Percentiles rank a stretch among this genome's conserved stretches.
These are phyloP conservation scores for Brachyhypopomus gauderio DNA, from an alignment of 2,113 vertebrate genomes.

Conservation along the genomic window DNA sequence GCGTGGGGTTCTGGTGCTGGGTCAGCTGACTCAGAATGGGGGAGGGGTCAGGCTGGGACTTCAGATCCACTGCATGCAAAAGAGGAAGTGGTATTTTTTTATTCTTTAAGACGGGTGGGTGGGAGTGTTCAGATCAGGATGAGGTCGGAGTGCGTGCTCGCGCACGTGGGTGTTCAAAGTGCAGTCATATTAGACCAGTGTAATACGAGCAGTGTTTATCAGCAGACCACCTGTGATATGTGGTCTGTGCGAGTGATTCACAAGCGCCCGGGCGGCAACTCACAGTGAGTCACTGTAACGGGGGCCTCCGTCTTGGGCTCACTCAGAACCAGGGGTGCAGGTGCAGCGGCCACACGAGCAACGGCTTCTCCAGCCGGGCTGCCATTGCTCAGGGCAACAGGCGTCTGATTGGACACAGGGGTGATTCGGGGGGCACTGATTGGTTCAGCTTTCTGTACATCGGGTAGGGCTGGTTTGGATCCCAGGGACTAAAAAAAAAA, in stretches of 20 bases:
- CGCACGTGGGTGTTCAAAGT: neutral
- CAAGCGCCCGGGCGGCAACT: constrained; percentile 61
- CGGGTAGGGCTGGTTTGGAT: constrained; percentile 78
- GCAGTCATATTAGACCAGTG: neutral
- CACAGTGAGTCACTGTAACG: constrained; percentile 71
- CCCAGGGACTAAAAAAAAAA: constrained; percentile 80
- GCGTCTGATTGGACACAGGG: constrained; percentile 73
- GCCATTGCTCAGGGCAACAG: constrained; percentile 69
- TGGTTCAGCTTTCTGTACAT: constrained; percentile 83
- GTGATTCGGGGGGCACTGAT: constrained; percentile 79
- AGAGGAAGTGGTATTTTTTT: neutral
- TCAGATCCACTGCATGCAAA: constrained; percentile 80
- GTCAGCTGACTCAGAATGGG: constrained; percentile 90
- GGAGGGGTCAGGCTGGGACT: constrained; percentile 92
- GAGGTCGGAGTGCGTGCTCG: no score
- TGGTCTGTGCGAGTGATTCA: neutral
- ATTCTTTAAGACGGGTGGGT: neutral
- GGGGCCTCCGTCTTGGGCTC: constrained; percentile 77
- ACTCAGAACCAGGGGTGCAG: constrained; percentile 69
- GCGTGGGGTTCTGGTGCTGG: constrained; percentile 76
- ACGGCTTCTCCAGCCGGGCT: constrained; percentile 64
- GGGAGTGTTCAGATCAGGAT: neutral
- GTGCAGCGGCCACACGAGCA: constrained; percentile 53
- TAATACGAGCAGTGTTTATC: neutral
- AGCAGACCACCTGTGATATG: neutral